Percentiles rank a stretch among this genome's conserved stretches.
phyloP scores from a whole-genome alignment of 2,797 vertebrate genomes.

The Hephaestus fuliginosus region DNA sequence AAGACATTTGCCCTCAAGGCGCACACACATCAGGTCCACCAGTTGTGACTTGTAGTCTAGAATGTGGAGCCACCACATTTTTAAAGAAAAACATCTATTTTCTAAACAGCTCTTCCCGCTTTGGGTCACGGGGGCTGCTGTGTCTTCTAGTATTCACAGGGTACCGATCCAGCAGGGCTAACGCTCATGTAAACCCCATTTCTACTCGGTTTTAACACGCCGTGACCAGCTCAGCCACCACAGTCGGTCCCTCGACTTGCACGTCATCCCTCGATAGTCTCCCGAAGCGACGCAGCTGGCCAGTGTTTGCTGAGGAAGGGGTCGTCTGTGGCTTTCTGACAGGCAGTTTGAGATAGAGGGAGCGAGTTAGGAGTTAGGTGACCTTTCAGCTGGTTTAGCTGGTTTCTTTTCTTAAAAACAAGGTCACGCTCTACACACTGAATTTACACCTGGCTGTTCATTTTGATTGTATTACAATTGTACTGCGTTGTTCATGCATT shows the following conservation, averaged over 20 bases:
- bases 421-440: not conserved
- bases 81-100: constrained; percentile 4
- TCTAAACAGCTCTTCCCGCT: not conserved
- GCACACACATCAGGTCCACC: not conserved
- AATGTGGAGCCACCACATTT: not conserved
- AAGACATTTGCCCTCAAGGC: constrained; percentile 7
- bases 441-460: not conserved
- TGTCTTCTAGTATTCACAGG: not conserved
- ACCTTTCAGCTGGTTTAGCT: not conserved
- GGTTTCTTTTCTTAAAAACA: no score
- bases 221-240: no score
- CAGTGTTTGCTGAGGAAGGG: not conserved
- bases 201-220: not conserved
- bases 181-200: not conserved
- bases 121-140: not conserved
- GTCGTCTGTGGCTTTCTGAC: not conserved
- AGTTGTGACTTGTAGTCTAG: not conserved
- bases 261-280: no score
- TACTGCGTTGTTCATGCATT: not conserved
- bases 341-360: not conserved
- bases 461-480: not conserved
- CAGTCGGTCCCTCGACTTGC: no score
- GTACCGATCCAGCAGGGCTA: not conserved
- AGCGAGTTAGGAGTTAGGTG: not conserved
- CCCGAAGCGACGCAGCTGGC: no score